Base-by-base conservation (phyloP, 2,888 invertebrate species). In the Mimachlamys varia region DNA sequence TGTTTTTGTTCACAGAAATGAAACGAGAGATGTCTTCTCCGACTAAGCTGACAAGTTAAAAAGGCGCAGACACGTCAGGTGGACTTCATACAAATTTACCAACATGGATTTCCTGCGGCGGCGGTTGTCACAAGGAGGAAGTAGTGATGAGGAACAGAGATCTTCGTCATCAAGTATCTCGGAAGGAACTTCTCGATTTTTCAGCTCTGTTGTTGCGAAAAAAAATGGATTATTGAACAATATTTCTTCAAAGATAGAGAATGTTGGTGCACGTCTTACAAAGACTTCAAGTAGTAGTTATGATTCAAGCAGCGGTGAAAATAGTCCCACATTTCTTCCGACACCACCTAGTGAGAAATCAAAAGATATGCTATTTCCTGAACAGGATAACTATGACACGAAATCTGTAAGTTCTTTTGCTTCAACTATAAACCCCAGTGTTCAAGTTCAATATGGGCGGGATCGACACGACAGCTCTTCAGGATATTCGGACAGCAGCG, bases 221-320 rank as follows among this genome's bases (percentile, higher is more conserved):
- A 96, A 96, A 90, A 95, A 96, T 93, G 96, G 96, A 27, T 91
- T 96, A 50, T 94, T 96, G 89, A 96, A 93, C 90, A 96, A 95
- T 92, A 92, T 96, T 44, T 96, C 96, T 15, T 95, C 94, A 17
- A 96, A 96, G 92, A 93, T 96, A 88, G 96, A 96, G 89, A 94
- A 93, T 90, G 94, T 95, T 37, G 94, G 94, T 88, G 92, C 93
- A 19, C 91, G 93, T 38, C 90, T 94, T 55, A 94, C 94, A 92
- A 94, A 94, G 88, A 92, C 92, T 22, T 93, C 93, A 88, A 94
- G 94, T 15, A 94, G 95, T 92, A 94, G 94, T 90, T 90, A 93
- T n/a, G 93, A 93, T 91, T 91, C 93, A 2, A 93, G 92, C 10
- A 91, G 92, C 38, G 91, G 88, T 19, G 89, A 90, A 7, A 90